Evolutionary conservation across 2,797 vertebrate genomes (phyloP), one percentile per base, ranked within the genome.

Genomic region (Cryptoblepharus egeriae): DNA sequence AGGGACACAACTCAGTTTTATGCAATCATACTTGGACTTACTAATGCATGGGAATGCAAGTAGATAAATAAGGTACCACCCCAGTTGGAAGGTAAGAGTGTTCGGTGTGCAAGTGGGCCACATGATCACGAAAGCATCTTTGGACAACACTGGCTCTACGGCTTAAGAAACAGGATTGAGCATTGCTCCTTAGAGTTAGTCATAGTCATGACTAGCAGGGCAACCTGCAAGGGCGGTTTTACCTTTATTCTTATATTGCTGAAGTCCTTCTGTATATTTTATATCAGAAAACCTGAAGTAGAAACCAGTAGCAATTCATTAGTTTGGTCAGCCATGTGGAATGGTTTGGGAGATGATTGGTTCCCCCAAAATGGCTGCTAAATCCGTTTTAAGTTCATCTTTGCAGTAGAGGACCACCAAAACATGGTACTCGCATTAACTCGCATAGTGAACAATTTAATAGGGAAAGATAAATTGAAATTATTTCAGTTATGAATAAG

Each of bases 341-440:
- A 82, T 42, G 7, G 3, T 65, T 65, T 49, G 76, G 15, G 18
- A 15, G 12, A 11, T 35, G 15, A 72, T 52, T 80, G 22, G 49
- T 13, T 24, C 55, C 70, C 52, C 11, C 77, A 57, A 32, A 80
- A 28, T n/a, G 37, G 1, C 4, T 11, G n/a, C 16, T 75, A 75
- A 45, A 64, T 35, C 39, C 7, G 64, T 65, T 77, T 5, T 20
- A 77, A 15, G 3, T 5, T 49, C 26, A 2, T 55, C 22, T 72
- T 61, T 52, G 26, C 3, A 79, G 37, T n/a, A n/a, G n/a, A 35
- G 1, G n/a, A 30, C 73, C 12, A 3, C 15, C 65, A 9, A 26
- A 76, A 64, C 52, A 85, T 13, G 1, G 0, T 37, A 60, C 8
- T 1, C 15, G 1, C n/a, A n/a, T 1, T 16, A 28, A 1, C 0